These are phyloP conservation scores for Clarias laeviceps DNA, from an alignment of 2,797 vertebrate genomes.

Conservation along the genomic window DNA sequence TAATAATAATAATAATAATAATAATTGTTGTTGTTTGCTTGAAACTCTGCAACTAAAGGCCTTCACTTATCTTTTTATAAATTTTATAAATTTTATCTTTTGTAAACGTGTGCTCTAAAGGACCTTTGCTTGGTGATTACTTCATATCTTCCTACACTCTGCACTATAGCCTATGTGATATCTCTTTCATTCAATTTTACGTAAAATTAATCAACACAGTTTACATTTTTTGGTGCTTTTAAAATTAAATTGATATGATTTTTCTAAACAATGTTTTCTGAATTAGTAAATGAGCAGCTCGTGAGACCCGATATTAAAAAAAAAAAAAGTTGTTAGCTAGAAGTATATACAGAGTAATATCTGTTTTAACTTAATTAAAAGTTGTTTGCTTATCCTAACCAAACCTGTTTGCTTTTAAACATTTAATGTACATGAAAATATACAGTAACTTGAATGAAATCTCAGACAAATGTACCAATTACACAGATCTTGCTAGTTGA, in stretches of 20 bases:
- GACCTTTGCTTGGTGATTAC: too few relatives aligned
- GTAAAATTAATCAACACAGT: neutral
- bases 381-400: neutral
- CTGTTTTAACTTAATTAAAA: neutral
- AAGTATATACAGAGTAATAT: neutral
- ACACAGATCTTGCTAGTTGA: neutral
- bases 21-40: too few relatives aligned
- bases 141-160: neutral
- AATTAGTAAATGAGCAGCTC: neutral
- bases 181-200: neutral
- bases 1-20: too few relatives aligned
- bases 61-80: too few relatives aligned
- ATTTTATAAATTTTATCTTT: too few relatives aligned
- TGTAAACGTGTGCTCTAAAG: too few relatives aligned
- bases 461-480: neutral
- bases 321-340: neutral
- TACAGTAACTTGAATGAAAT: neutral
- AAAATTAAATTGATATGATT: too few relatives aligned
- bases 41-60: too few relatives aligned
- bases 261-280: too few relatives aligned
- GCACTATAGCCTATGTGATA: neutral
- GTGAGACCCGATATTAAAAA: neutral
- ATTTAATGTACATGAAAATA: neutral
- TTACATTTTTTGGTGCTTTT: neutral
- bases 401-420: neutral